Conservation (phyloP, 1,140 invertebrate genomes). For the Chrysopa pallens region DNA sequence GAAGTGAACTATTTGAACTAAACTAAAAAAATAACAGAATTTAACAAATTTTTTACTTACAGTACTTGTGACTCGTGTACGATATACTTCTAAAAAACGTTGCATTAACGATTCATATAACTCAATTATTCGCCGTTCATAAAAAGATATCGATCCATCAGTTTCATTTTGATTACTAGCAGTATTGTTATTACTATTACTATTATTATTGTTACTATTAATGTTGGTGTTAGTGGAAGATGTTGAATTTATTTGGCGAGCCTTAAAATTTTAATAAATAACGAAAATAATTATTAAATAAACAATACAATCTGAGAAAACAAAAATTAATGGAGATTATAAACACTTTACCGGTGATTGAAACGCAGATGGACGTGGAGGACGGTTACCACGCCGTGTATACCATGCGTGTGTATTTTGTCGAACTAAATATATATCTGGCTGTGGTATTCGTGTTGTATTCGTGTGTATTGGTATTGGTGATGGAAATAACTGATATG, state of each 20-base stretch:
- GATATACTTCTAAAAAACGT: slow-evolving; percentile 27
- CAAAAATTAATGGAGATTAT: no score
- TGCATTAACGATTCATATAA: slow-evolving; percentile 29
- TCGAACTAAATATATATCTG: no score
- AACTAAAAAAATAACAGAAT: no score
- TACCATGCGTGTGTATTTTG: no score
- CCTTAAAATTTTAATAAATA: no score
- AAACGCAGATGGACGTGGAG: no score
- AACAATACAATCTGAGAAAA: no score
- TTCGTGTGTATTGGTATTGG: slow-evolving; percentile 14
- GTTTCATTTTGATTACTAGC: not conserved
- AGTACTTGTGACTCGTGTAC: slow-evolving; percentile 15
- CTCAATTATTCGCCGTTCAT: slow-evolving; percentile 13
- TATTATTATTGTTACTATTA: not conserved
- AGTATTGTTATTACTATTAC: not conserved
- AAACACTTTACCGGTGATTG: no score
- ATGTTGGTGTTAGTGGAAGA: not conserved
- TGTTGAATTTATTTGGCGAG: not conserved
- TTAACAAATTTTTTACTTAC: not conserved
- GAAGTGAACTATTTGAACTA: no score
- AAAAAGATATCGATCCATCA: no score
- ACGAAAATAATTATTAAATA: no score
- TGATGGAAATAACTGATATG: slow-evolving; percentile 2
- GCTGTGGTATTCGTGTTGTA: slow-evolving; percentile 1
- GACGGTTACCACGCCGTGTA: no score